phyloP scores from a whole-genome alignment of 2,888 invertebrate species.

The Deilephila porcellus region DNA sequence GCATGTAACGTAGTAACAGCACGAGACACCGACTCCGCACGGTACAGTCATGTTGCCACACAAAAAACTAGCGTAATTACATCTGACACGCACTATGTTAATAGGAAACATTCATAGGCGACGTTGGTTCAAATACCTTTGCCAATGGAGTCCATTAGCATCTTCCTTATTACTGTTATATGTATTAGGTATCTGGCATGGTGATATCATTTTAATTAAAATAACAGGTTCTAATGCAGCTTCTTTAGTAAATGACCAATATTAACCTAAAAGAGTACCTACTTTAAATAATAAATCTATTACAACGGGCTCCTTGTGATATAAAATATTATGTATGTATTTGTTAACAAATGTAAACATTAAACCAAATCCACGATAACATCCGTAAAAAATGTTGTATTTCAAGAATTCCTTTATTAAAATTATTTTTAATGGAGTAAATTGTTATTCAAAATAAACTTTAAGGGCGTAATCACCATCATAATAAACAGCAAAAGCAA shows the following conservation, averaged over 20 bases:
- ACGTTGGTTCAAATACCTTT: slow-evolving; percentile 15
- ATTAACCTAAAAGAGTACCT: too few relatives aligned
- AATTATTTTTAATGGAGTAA: too few relatives aligned
- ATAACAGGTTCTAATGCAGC: background rate
- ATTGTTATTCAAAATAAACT: too few relatives aligned
- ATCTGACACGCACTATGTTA: slow-evolving; percentile 55
- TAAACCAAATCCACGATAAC: too few relatives aligned
- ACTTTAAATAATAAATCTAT: too few relatives aligned
- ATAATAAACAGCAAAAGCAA: too few relatives aligned
- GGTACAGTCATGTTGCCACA: slow-evolving; percentile 51
- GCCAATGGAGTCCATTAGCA: background rate
- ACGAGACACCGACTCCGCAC: slow-evolving; percentile 55
- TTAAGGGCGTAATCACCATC: too few relatives aligned
- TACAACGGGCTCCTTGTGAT: too few relatives aligned
- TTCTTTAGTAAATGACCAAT: background rate
- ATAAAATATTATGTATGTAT: too few relatives aligned
- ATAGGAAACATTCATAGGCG: slow-evolving; percentile 45
- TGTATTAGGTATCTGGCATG: background rate
- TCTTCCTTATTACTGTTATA: background rate
- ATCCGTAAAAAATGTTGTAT: too few relatives aligned
- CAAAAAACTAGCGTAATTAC: slow-evolving; percentile 56
- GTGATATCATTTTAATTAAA: background rate
- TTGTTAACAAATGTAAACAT: too few relatives aligned
- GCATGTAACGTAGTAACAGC: slow-evolving; percentile 47
- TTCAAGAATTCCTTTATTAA: too few relatives aligned